A percentile compares a stretch with the other conserved stretches of the same genome.
Conservation (phyloP, 2,888 invertebrate species). For the Apodemia mormo region DNA sequence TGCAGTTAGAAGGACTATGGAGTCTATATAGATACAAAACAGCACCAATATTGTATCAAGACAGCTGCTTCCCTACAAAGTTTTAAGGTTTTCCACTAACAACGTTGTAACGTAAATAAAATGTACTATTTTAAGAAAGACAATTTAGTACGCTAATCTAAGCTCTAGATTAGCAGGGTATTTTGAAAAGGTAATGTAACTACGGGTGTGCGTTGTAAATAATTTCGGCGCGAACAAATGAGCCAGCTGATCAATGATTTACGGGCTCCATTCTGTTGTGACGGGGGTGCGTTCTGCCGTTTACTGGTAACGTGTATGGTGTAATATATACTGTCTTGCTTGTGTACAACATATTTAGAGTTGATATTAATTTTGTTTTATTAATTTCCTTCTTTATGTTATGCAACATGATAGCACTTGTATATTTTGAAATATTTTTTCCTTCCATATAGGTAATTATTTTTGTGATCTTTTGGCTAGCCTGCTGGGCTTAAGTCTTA, state of each 20-base stretch:
- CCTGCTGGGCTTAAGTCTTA: no score
- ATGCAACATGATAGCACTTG: no score
- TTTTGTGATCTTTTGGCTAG: no score
- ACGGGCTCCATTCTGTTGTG: slow-evolving; percentile 66
- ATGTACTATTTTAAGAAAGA: not conserved
- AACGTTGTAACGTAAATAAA: not conserved
- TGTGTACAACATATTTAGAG: not conserved
- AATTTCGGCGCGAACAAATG: slow-evolving; percentile 78
- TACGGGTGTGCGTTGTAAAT: slow-evolving; percentile 64
- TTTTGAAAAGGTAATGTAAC: slow-evolving; percentile 67
- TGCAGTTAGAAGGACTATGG: no score
- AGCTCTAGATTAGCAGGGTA: slow-evolving; percentile 46
- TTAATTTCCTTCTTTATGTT: no score
- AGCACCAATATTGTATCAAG: not conserved
- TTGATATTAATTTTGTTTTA: no score
- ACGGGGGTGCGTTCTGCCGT: slow-evolving; percentile 47
- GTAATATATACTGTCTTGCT: slow-evolving; percentile 3
- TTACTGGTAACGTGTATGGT: slow-evolving; percentile 22
- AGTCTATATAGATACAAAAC: not conserved
- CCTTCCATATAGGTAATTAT: no score
- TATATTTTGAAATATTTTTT: no score
- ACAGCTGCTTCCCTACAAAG: not conserved
- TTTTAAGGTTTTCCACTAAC: not conserved
- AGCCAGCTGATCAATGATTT: slow-evolving; percentile 79
- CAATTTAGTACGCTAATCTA: slow-evolving; percentile 28